phyloP scores from a whole-genome alignment of 2,797 vertebrate genomes.

The Xyrichtys novacula region DNA sequence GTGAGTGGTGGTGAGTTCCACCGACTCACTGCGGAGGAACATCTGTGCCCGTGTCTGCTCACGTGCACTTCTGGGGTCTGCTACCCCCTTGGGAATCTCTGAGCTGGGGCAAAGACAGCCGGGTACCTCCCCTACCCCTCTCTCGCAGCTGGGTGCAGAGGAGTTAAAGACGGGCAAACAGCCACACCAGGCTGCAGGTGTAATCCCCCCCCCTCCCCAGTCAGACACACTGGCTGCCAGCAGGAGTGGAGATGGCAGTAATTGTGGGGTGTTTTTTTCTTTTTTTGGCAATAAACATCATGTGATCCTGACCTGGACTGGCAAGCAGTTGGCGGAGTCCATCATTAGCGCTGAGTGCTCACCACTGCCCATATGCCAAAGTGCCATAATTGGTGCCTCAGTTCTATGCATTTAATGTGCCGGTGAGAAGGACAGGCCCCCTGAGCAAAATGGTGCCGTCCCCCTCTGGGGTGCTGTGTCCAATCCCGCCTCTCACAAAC shows the following conservation, averaged over 20 bases:
- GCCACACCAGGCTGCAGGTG: conserved; percentile 77
- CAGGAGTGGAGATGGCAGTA: conserved; percentile 70
- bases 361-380: conserved; percentile 82
- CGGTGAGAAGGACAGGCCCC: conserved; percentile 62
- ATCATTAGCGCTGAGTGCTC: conserved; percentile 73
- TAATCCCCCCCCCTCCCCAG: conserved; percentile 18
- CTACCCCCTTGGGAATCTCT: conserved; percentile 54
- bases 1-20: too few relatives aligned
- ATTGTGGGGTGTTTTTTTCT: conserved; percentile 60
- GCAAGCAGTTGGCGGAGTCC: conserved; percentile 81
- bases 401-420: conserved; percentile 60
- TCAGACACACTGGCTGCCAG: conserved; percentile 48
- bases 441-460: conserved; percentile 64
- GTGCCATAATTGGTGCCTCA: conserved; percentile 79
- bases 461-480: conserved; percentile 71
- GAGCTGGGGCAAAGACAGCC: conserved; percentile 60
- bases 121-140: conserved; percentile 43
- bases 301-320: conserved; percentile 72
- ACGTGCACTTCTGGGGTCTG: conserved; percentile 59
- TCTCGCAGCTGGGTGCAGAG: conserved; percentile 61
- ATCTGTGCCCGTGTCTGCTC: conserved; percentile 71
- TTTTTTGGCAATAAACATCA: conserved; percentile 73
- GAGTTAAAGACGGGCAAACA: conserved; percentile 57
- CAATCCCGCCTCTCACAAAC: conserved; percentile 73
- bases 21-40: conserved; percentile 60